Base-by-base conservation (phyloP, 2,113 vertebrate genomes). In the Anolis carolinensis region DNA sequence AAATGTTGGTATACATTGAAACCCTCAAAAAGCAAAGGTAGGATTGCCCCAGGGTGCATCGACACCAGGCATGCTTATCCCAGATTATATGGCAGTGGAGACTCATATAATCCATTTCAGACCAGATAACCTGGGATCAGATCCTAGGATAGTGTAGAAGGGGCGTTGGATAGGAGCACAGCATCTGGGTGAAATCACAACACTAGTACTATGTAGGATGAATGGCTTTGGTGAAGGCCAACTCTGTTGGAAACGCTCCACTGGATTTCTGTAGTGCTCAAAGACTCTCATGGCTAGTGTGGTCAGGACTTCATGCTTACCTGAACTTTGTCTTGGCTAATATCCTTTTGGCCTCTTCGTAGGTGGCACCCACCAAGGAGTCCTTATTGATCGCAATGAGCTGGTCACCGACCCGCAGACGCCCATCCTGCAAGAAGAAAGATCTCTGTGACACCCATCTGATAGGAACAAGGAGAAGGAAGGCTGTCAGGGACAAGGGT, bases 341-440 rank as follows among this genome's bases (percentile, higher is more conserved):
- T 84, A 97, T 94, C 91, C 95, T 96, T 92, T 97, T 97, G 90
- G 97, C 98, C 93, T 98, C 98, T 86, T 98, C 98, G 0, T 97
- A 91, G 0, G 98, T 98, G 84, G 97, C 94, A 27, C 98, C 98
- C 86, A 98, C 97, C 88, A 98, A 88, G 1, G 98, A 98, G 91
- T 98, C 97, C 93, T 97, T 98, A 85, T 98, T 98, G 86, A 98
- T 96, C 62, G 98, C 97, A 0, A 98, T 96, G 27, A 98, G 96
- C 81, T 98, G 98, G 92, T 98, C 98, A 76, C 98, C 98, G 0
- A 97, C 97, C 86, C 97, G 95, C 59, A 98, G 95, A 1, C 97
- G 96, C 84, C 98, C 98, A 48, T 98, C 97, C 98, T 98, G 93
- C 78, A 93, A 62, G 87, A 87, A 48, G 85, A 76, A 86, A 86